These are phyloP conservation scores for Nylanderia fulva DNA, from an alignment of 1,140 invertebrate genomes.

Conservation along the genomic window DNA sequence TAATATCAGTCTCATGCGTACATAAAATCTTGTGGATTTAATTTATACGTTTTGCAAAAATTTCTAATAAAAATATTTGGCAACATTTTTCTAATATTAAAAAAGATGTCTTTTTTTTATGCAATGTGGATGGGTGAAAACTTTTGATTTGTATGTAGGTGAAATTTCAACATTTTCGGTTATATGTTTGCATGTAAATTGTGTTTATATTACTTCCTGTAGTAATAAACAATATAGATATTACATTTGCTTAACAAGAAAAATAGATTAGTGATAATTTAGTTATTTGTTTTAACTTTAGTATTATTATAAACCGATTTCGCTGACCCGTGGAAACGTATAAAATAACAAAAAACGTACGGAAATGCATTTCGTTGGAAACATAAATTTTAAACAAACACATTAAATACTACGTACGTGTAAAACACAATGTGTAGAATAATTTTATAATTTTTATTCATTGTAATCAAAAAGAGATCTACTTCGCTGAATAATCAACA, in stretches of 20 bases:
- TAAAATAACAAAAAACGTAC: not conserved
- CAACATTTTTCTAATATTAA: not conserved
- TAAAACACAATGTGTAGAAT: not conserved
- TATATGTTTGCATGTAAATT: not conserved
- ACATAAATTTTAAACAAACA: not conserved
- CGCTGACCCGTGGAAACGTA: not conserved
- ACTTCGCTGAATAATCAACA: not conserved
- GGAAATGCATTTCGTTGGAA: not conserved
- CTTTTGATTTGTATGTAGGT: not conserved
- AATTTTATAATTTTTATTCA: not conserved
- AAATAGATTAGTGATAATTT: not conserved
- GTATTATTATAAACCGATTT: constrained; percentile 20
- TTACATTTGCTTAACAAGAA: constrained; percentile 2
- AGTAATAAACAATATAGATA: constrained; percentile 1
- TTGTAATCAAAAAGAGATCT: not conserved
- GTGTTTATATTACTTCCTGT: not conserved
- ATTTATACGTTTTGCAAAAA: not conserved
- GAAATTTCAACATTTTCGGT: not conserved
- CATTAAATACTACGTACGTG: not conserved
- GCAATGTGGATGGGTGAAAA: not conserved
- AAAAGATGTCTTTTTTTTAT: not conserved
- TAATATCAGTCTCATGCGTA: not conserved
- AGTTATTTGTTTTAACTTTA: constrained; percentile 22
- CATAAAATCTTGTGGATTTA: not conserved
- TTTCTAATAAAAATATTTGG: not conserved